Evolutionary conservation across 2,888 invertebrate genomes (phyloP).

Genomic region (Parnassius glacialis): DNA sequence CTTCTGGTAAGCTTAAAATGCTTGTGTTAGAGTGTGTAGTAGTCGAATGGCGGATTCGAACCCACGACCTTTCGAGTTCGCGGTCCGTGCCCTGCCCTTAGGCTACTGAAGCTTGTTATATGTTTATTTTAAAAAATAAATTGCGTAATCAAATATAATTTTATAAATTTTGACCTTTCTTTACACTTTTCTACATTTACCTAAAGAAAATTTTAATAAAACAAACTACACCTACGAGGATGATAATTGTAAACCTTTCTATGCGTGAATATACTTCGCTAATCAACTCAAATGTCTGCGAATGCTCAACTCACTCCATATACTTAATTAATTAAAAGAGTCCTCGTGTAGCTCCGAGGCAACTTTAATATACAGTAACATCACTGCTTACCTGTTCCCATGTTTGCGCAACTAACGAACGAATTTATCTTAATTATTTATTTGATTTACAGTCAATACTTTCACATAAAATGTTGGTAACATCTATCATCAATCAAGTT

Average conservation of each 20-base stretch:
- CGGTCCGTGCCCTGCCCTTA: too few relatives aligned
- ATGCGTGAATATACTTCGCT: constrained; percentile 35
- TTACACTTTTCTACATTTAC: too few relatives aligned
- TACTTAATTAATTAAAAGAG: constrained; percentile 76
- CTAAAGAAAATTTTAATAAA: constrained; percentile 2
- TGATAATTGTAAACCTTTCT: constrained; percentile 32
- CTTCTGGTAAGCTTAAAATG: too few relatives aligned
- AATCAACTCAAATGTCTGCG: constrained; percentile 53
- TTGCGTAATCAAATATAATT: too few relatives aligned
- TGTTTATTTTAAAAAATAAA: too few relatives aligned
- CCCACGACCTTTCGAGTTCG: too few relatives aligned
- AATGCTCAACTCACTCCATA: constrained; percentile 56
- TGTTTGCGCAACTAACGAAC: constrained; percentile 71
- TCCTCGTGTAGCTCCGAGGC: constrained; percentile 48
- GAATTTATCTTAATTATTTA: constrained; percentile 56
- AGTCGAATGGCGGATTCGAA: too few relatives aligned
- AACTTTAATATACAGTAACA: constrained; percentile 44
- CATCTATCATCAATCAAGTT: constrained; percentile 44
- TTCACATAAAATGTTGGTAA: constrained; percentile 23
- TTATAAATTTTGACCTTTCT: too few relatives aligned
- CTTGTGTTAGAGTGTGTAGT: too few relatives aligned
- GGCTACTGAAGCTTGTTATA: too few relatives aligned
- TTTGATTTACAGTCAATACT: constrained; percentile 36
- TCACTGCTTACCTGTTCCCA: constrained; percentile 62
- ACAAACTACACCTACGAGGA: constrained; percentile 3